phyloP scores from a whole-genome alignment of 2,888 invertebrate species.

The Bombylius discolor region DNA sequence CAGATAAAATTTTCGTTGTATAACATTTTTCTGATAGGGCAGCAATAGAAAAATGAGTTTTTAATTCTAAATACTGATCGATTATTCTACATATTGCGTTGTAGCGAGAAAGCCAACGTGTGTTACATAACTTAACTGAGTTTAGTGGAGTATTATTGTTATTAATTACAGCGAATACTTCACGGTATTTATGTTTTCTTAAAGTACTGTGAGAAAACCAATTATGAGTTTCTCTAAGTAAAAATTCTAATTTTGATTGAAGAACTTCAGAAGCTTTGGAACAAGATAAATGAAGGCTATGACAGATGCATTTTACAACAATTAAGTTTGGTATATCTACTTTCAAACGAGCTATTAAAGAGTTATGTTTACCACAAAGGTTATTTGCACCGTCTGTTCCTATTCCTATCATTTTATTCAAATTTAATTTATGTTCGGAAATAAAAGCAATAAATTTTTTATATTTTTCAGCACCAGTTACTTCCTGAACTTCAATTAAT shows the following conservation, averaged over 20 bases:
- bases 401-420: not conserved
- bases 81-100: too few relatives aligned
- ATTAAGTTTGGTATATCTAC: not conserved
- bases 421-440: not conserved
- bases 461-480: not conserved
- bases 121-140: not conserved
- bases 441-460: not conserved
- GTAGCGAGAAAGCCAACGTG: too few relatives aligned
- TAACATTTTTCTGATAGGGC: too few relatives aligned
- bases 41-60: too few relatives aligned
- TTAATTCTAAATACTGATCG: too few relatives aligned
- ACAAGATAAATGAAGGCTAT: not conserved
- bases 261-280: not conserved
- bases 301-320: not conserved
- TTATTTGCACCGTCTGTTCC: not conserved
- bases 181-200: not conserved
- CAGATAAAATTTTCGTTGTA: too few relatives aligned
- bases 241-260: not conserved
- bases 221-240: not conserved
- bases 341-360: not conserved
- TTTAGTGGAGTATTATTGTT: too few relatives aligned
- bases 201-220: not conserved
- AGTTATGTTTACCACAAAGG: not conserved
- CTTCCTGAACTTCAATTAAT: not conserved
- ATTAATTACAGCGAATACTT: too few relatives aligned